Base-by-base conservation (phyloP, 2,797 vertebrate genomes). In the Synaphobranchus kaupii region DNA sequence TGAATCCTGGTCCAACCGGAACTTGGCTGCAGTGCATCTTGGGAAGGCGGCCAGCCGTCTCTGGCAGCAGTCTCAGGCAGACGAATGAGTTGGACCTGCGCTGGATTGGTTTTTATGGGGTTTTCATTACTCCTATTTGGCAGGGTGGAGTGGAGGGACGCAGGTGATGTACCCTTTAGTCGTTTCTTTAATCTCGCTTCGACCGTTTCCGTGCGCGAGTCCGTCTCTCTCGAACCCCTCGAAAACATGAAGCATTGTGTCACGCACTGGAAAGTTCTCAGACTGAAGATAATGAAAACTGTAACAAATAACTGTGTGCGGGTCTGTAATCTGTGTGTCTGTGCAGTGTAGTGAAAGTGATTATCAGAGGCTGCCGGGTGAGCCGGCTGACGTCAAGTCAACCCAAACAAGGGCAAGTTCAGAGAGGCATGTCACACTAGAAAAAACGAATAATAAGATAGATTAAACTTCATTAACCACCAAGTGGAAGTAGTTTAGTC, bases 11-110 rank as follows among this genome's bases (percentile, higher is more conserved):
- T 84, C 56, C 56, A 47, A 47, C 58, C 60, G 58, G 56, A 63
- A 63, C 56, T 84, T 63, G 84, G 84, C 84, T 25, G 84, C 31
- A 25, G 56, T 66, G 34, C 58, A 48, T 66, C 58, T 84, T n/a
- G 17, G 56, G 58, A 84, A 84, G 9, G 84, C 13, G 9, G 83
- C 56, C 83, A 31, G 56, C 20, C 28, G 3, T 44, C 54, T 66
- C 56, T 84, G 56, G 81, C 81, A 15, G 78, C 25, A 28, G 78
- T 1, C n/a, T 48, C 52, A 25, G 13, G 31, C 58, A 47, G 56
- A 39, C 31, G 22, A 63, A 48, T 25, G 15, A 66, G 22, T 15
- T 48, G 84, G 84, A 44, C 50, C 28, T 31, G 81, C 39, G 28
- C 56, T 15, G 58, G 34, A 63, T 34, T 34, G 56, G 31, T 56